Evolutionary conservation across 2,797 vertebrate genomes (phyloP).

Genomic region (Eremophila alpestris): DNA sequence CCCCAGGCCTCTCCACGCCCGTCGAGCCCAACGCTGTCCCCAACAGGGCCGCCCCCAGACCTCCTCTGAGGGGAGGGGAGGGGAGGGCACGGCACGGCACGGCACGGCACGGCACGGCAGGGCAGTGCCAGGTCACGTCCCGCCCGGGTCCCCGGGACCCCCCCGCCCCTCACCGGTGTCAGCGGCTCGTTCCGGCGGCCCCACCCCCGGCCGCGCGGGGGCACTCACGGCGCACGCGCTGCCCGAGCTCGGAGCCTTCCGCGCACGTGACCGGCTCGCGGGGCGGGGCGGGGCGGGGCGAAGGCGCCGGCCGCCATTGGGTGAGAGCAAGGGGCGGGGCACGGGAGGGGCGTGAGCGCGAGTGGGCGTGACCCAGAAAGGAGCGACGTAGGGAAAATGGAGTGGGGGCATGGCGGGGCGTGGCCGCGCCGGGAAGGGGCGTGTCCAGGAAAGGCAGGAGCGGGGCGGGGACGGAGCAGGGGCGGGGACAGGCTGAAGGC

Average conservation of each 20-base stretch:
- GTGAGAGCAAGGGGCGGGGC: neutral
- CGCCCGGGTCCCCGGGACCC: fast-evolving
- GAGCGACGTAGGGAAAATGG: fast-evolving
- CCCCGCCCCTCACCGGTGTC: neutral
- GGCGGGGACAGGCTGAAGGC: fast-evolving
- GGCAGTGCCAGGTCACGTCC: no score
- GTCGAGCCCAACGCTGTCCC: no score
- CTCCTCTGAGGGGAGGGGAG: no score
- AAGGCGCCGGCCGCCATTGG: neutral
- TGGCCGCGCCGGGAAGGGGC: neutral
- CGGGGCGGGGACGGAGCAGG: no score
- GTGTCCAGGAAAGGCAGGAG: fast-evolving
- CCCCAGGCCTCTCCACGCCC: neutral
- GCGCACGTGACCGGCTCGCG: neutral
- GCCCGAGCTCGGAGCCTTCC: neutral
- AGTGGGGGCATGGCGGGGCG: neutral
- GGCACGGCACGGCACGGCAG: no score
- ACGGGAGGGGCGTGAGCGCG: fast-evolving
- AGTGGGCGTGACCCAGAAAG: fast-evolving
- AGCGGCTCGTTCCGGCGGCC: neutral
- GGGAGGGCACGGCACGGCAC: no score
- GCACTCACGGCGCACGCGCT: neutral
- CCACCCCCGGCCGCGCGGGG: neutral
- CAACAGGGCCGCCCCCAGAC: no score
- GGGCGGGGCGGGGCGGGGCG: neutral